These are phyloP conservation scores for Cavia aperea DNA, from an alignment of 2,113 vertebrate genomes.

Conservation along the genomic window DNA sequence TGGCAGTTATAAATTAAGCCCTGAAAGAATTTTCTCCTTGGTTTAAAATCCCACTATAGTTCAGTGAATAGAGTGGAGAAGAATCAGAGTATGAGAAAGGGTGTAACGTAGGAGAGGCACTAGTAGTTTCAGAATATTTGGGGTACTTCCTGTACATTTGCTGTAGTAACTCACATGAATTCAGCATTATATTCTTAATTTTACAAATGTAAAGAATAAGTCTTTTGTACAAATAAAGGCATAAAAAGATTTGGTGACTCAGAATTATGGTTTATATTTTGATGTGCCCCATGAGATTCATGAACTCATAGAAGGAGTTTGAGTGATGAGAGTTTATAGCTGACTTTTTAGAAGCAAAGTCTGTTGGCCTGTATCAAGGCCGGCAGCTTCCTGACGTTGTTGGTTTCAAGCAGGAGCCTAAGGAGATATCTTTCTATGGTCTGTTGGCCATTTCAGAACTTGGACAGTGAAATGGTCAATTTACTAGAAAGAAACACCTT, in stretches of 20 bases:
- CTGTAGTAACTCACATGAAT: neutral
- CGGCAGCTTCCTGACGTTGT: no score
- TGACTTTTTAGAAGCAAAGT: neutral
- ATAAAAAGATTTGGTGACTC: neutral
- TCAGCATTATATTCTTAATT: neutral
- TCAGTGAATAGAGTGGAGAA: neutral
- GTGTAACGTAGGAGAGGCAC: neutral
- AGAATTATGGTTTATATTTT: neutral
- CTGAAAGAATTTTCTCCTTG: neutral
- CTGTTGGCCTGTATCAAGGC: no score
- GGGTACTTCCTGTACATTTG: neutral
- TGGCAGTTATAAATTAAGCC: slow-evolving; percentile 5
- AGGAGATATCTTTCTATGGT: no score
- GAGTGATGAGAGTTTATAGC: neutral
- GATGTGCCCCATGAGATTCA: neutral
- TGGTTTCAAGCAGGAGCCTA: no score
- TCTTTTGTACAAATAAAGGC: neutral
- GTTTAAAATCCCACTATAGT: neutral
- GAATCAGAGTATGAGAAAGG: neutral
- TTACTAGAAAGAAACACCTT: no score
- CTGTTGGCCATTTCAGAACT: no score
- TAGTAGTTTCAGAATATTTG: neutral
- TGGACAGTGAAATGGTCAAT: no score
- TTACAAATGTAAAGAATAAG: neutral
- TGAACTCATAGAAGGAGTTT: neutral